Base-by-base conservation (phyloP, 1,140 invertebrate genomes). In the Magallana angulata region DNA sequence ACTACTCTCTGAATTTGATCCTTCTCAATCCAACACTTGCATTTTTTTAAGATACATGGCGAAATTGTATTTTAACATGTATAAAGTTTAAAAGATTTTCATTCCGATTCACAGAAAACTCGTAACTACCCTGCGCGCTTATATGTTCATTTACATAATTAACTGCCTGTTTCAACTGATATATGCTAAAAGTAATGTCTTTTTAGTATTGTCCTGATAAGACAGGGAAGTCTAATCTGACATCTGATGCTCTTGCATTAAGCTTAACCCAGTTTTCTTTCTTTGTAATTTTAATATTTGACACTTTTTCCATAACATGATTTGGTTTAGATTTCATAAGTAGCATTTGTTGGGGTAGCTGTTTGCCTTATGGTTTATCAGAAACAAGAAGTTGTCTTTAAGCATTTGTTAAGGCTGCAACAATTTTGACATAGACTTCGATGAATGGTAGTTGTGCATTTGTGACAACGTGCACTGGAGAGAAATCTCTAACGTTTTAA, bases 141-240 rank as follows among this genome's bases (percentile, higher is more conserved):
- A 62, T 11, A 62, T 62, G 60, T 62, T 62, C 60, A 62, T 62
- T 62, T 62, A 62, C 60, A 62, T 62, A 62, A 62, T 62, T 11
- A 62, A 62, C 60, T 62, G 60, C 7, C 60, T 62, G 60, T 62
- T 62, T 62, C 60, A 12, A 62, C n/a, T 62, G 60, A n/a, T 62
- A 62, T 16, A 62, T 62, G 9, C 36, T 11, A 62, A 62, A 62
- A 5, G 60, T 62, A 6, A 11, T 11, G 9, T 62, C 60, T 62
- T 3, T 60, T 60, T 9, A 60, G 59, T 60, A 3, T 60, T 11
- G 59, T 60, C 3, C 9, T 62, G n/a, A 62, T 62, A 62, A 11
- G 60, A 62, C 60, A 62, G 60, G 9, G 60, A 62, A 62, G 60
- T 62, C 60, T 62, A 62, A n/a, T 62, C n/a, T 8, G 60, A n/a